These are phyloP conservation scores for Enteromius fasciolatus DNA, from an alignment of 2,797 vertebrate genomes.

Conservation along the genomic window DNA sequence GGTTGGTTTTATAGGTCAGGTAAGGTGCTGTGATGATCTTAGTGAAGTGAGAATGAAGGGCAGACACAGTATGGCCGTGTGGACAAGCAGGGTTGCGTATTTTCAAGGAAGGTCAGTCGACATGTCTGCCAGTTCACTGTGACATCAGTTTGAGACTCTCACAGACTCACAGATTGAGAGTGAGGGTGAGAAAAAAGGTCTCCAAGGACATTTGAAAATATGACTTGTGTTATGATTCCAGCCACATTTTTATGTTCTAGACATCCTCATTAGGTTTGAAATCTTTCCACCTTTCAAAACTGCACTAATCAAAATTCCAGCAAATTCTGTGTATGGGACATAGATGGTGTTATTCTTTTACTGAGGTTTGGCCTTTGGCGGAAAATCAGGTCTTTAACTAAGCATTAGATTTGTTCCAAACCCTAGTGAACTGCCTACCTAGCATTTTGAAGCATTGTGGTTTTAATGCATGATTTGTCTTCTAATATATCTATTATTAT, in stretches of 20 bases:
- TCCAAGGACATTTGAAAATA: slow-evolving; percentile 14
- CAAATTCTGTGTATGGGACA: slow-evolving; percentile 34
- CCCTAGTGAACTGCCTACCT: not conserved
- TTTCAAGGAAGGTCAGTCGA: slow-evolving; percentile 39
- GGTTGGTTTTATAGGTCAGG: slow-evolving; percentile 15
- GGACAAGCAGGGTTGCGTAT: slow-evolving; percentile 28
- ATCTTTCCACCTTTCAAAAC: slow-evolving; percentile 39
- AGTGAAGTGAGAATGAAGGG: slow-evolving; percentile 22
- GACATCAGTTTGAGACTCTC: slow-evolving; percentile 22
- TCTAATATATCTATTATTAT: not conserved
- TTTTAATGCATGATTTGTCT: not conserved
- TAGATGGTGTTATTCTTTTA: slow-evolving; percentile 42
- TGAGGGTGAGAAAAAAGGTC: slow-evolving; percentile 10
- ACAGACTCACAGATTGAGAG: slow-evolving; percentile 12
- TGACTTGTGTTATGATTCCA: not conserved
- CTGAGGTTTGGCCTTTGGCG: slow-evolving; percentile 42
- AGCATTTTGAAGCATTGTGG: not conserved
- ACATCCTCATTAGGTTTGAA: not conserved
- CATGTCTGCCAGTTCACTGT: slow-evolving; percentile 38
- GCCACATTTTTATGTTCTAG: slow-evolving; percentile 15
- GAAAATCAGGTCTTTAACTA: slow-evolving; percentile 45
- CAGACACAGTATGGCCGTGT: slow-evolving; percentile 29
- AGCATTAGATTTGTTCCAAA: not conserved
- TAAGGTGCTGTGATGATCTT: slow-evolving; percentile 25
- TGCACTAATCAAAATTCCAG: slow-evolving; percentile 23